Evolutionary conservation across 1,140 invertebrate genomes (phyloP).

Genomic region (Aleiodes sp.): DNA sequence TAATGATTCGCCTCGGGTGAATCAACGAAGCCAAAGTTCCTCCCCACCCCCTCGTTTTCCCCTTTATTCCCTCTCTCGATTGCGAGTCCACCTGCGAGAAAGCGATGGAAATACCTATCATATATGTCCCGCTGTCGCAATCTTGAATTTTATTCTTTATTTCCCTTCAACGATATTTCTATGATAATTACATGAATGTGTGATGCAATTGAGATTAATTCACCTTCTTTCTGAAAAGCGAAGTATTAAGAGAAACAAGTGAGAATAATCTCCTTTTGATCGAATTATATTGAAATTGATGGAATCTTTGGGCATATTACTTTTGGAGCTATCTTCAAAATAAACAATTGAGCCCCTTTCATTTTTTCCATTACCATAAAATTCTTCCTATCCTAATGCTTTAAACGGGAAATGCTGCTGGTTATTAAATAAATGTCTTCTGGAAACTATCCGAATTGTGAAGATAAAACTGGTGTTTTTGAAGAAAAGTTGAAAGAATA

Average conservation of each 20-base stretch:
- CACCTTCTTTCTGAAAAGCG: neutral
- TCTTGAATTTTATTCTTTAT: neutral
- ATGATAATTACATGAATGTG: neutral
- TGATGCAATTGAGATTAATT: neutral
- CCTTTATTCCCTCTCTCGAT: neutral
- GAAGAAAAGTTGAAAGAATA: no score
- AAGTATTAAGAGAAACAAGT: neutral
- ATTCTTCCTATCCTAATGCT: no score
- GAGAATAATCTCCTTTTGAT: no score
- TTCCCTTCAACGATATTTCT: neutral
- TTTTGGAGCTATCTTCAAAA: no score
- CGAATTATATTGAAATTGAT: no score
- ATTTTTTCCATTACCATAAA: no score
- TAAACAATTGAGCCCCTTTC: no score
- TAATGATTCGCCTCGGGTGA: slow-evolving; percentile 20
- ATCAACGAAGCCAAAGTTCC: neutral
- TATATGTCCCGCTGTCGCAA: neutral
- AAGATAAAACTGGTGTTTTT: no score
- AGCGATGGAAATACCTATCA: neutral
- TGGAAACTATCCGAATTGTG: no score
- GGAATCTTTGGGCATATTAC: no score
- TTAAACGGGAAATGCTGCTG: no score
- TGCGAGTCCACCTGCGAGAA: neutral
- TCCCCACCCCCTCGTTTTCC: neutral
- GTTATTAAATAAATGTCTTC: no score